These are phyloP conservation scores for Remorina albescens DNA, from an alignment of 2,797 vertebrate species.

Conservation along the genomic window DNA sequence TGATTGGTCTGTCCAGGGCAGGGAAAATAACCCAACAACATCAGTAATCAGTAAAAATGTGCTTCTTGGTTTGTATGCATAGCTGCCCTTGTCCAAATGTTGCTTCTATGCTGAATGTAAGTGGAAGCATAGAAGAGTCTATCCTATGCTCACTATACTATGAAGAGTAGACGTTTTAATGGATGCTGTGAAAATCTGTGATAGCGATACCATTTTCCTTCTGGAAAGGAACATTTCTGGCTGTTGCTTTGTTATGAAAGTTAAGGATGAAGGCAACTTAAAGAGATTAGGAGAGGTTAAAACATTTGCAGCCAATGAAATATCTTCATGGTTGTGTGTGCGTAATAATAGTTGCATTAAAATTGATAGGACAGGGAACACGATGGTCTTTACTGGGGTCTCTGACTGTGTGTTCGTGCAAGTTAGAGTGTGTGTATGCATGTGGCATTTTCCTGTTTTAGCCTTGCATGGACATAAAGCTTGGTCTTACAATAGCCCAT, in stretches of 20 bases:
- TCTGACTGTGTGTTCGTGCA: slow-evolving; percentile 27
- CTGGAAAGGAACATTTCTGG: not conserved
- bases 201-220: not conserved
- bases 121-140: not conserved
- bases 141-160: not conserved
- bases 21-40: not conserved
- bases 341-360: too few relatives aligned
- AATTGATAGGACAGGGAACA: slow-evolving; percentile 17
- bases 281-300: not conserved
- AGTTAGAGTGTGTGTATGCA: slow-evolving; percentile 46
- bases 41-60: not conserved
- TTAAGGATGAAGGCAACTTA: not conserved
- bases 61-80: not conserved
- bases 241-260: not conserved
- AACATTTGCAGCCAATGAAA: slow-evolving; percentile 13
- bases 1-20: not conserved
- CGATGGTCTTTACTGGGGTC: slow-evolving; percentile 2
- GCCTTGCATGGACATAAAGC: slow-evolving; percentile 73
- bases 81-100: not conserved
- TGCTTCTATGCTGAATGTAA: not conserved
- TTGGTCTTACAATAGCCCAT: slow-evolving; percentile 84
- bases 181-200: not conserved
- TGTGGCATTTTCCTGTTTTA: slow-evolving; percentile 81
- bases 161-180: slow-evolving; percentile 8
- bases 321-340: not conserved